Base-by-base conservation (phyloP, 2,113 vertebrate species). In the Megaptera novaeangliae region DNA sequence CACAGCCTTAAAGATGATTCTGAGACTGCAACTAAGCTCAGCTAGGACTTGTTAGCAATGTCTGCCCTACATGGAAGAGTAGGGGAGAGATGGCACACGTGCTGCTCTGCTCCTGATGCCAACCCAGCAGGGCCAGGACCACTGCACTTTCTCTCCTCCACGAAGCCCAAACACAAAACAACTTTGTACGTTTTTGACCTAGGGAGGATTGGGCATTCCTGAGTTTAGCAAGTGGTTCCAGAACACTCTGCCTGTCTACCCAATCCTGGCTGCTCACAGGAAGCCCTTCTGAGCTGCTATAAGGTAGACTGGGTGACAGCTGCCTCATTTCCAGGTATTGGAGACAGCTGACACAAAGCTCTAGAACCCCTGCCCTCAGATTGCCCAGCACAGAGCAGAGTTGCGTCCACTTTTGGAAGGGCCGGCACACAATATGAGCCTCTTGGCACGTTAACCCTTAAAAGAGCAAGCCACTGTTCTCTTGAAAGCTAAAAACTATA, bases 311-410 rank as follows among this genome's bases (percentile, higher is more conserved):
- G 25, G 36, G 18, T 29, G 17, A 75, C 74, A 96, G 78, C 72
- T 96, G 57, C n/a, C 82, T 31, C 21, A 36, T 83, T 74, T 72
- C 75, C 36, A 93, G 81, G 88, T 46, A 57, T 27, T 85, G 72
- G 71, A 82, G 88, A 88, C 61, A 93, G 83, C 78, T 96, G 68
- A 46, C 31, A 71, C n/a, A 86, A 68, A 81, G 36, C 25, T 91
- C n/a, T 23, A 15, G 78, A 4, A 88, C 44, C 8, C 5, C 20
- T 44, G 20, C 31, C 44, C n/a, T 82, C 34, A n/a, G 41, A 61
- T 68, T 61, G 36, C 46, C 77, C 39, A 31, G 66, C 68, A 29
- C 57, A 25, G 59, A 83, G 64, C 11, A 27, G 39, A 6, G 23
- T 39, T 14, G 3, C 59, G 29, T 55, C 75, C 46, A 61, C 77